Conservation (phyloP, 30 jellyfish, hydroid and myxozoan genomes). For the Phacellophora camtschatica region DNA sequence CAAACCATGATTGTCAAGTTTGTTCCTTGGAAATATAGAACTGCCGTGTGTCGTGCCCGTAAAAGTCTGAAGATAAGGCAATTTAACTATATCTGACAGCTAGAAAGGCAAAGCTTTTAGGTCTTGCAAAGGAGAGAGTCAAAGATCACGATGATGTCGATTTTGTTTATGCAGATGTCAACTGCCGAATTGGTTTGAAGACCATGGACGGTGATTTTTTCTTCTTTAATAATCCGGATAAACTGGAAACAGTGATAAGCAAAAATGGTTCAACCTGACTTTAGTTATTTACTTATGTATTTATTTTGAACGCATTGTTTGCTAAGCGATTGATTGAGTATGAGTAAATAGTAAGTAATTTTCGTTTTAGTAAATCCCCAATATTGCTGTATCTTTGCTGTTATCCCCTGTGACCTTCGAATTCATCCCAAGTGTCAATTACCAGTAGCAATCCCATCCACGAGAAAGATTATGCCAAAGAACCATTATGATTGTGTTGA, state of each 20-base stretch:
- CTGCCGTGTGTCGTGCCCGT: conserved; percentile 2
- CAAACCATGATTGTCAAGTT: too few relatives aligned
- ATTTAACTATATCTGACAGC: neutral
- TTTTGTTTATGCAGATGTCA: neutral
- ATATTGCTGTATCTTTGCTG: too few relatives aligned
- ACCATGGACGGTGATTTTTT: too few relatives aligned
- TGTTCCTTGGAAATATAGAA: neutral
- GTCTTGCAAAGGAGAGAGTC: neutral
- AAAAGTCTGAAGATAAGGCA: neutral
- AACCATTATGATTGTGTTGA: neutral
- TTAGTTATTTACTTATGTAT: neutral
- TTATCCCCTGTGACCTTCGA: neutral
- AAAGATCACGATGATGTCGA: neutral
- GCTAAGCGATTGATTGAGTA: neutral
- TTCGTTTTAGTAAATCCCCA: neutral
- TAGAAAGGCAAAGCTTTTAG: neutral
- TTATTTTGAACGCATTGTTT: too few relatives aligned
- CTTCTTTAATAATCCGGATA: too few relatives aligned
- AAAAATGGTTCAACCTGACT: neutral
- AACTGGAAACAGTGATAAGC: too few relatives aligned
- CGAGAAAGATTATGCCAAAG: neutral
- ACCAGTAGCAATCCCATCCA: conserved; percentile 2
- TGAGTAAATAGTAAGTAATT: neutral
- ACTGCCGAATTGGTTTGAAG: too few relatives aligned
- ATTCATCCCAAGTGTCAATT: neutral